Base-by-base conservation (phyloP, 2,113 vertebrate genomes). In the Pachypanchax playfairii region DNA sequence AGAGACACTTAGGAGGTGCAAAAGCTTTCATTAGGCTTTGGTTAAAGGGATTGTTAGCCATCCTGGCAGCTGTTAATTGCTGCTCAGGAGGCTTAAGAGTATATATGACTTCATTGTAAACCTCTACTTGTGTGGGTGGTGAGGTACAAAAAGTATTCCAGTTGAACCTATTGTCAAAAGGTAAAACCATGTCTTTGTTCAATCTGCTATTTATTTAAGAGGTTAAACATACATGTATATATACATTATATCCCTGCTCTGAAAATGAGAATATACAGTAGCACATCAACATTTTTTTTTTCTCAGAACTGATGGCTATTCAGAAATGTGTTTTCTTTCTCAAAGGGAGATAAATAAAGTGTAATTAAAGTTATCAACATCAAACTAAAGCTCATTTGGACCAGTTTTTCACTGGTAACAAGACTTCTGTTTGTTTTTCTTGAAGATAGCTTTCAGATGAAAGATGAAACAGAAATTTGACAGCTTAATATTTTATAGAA, bases 61-160 rank as follows among this genome's bases (percentile, higher is more conserved):
- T 70, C 73, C 70, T 70, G 82, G 57, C 70, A 79, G 77, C 73
- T 87, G 84, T 80, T 88, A 87, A 87, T 87, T 86, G 82, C 70
- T 62, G 55, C 82, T 79, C 71, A 67, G 64, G 74, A 79, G 75
- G 73, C 80, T 78, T 60, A 49, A 66, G 70, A 51, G 59, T 60
- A 47, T 43, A 15, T 60, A 42, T 64, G 70, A 54, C 62, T 54
- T 50, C 39, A n/a, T 57, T 43, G 46, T 54, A 48, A 71, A 65
- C 39, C 61, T 78, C 29, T 57, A 53, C 54, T 53, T 53, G 47
- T 9, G 4, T 24, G 26, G 25, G 43, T 47, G 57, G 22, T 43
- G 67, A 46, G 13, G 31, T 20, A 25, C 10, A 6, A 31, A 52
- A 70, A 22, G 22, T 42, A 65, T 63, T 73, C 64, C 41, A 42